Conservation (phyloP, 2,113 vertebrate genomes). For the Orycteropus afer region DNA sequence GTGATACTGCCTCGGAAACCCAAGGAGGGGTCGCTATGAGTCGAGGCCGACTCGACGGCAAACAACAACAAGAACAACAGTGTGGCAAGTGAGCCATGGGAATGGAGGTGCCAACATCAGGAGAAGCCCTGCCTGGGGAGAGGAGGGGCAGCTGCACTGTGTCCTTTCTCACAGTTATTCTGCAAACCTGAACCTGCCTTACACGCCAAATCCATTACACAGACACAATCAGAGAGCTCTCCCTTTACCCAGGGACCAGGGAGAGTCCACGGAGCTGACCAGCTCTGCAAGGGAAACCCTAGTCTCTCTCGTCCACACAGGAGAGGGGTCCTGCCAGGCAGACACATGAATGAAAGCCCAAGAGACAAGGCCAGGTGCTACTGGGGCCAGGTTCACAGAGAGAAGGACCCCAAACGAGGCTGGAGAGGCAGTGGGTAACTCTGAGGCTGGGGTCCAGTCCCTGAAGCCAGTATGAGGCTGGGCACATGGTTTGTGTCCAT, state of each 20-base stretch:
- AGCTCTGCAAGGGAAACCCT: neutral
- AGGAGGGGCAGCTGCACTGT: too few species aligned
- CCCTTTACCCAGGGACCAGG: neutral
- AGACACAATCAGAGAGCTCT: neutral
- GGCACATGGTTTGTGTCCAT: fast-evolving
- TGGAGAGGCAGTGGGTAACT: neutral
- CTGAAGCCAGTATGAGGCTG: fast-evolving
- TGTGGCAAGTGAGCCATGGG: too few species aligned
- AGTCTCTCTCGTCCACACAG: neutral
- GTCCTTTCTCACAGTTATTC: too few species aligned
- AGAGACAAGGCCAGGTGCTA: too few species aligned
- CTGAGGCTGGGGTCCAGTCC: fast-evolving
- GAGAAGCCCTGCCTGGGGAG: too few species aligned
- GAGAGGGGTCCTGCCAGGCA: neutral
- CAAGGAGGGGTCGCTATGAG: too few species aligned
- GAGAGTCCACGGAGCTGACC: neutral
- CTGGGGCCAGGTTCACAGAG: neutral
- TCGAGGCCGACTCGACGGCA: too few species aligned
- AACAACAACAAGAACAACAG: too few species aligned
- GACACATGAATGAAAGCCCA: neutral
- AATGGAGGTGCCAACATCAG: too few species aligned
- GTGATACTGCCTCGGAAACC: too few species aligned
- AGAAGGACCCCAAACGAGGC: neutral
- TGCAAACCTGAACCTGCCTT: too few species aligned
- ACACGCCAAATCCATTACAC: neutral